Evolutionary conservation across 1,140 invertebrate genomes (phyloP).

Genomic region (Scaptomyza hsui): DNA sequence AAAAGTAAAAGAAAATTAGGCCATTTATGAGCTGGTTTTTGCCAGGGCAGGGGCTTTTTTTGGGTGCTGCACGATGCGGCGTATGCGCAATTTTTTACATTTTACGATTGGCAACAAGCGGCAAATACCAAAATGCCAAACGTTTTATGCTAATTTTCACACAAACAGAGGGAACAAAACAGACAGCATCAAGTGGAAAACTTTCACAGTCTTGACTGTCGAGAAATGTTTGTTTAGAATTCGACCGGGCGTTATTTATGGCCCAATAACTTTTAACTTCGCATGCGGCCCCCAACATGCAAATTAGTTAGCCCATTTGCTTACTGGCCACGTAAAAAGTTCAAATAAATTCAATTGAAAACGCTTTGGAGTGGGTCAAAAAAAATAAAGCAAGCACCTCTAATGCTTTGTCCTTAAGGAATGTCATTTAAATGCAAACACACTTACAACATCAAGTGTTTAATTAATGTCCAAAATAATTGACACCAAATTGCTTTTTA

Average conservation of each 20-base stretch:
- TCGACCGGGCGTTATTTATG: constrained; percentile 77
- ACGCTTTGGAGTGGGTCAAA: neutral
- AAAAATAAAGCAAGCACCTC: constrained; percentile 1
- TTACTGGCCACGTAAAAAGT: constrained; percentile 32
- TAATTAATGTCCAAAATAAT: constrained; percentile 72
- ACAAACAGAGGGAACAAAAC: constrained; percentile 25
- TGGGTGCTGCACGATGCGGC: constrained; percentile 26
- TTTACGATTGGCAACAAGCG: constrained; percentile 67
- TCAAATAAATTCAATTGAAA: constrained; percentile 62
- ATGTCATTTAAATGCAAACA: constrained; percentile 55
- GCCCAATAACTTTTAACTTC: constrained; percentile 81
- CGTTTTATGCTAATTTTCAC: constrained; percentile 76
- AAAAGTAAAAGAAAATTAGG: constrained; percentile 64
- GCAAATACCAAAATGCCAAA: constrained; percentile 57
- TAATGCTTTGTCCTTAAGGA: constrained; percentile 9
- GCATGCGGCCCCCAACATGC: constrained; percentile 67
- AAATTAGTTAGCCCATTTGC: constrained; percentile 70
- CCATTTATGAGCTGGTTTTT: constrained; percentile 63
- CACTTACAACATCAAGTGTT: constrained; percentile 43
- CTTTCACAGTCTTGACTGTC: constrained; percentile 69
- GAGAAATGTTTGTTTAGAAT: constrained; percentile 79
- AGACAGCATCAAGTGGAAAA: constrained; percentile 68
- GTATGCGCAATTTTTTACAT: constrained; percentile 70
- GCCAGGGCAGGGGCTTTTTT: neutral
- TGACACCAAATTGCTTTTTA: constrained; percentile 57